Evolutionary conservation across 2,113 vertebrate genomes (phyloP).

Genomic region (Lathamus discolor): DNA sequence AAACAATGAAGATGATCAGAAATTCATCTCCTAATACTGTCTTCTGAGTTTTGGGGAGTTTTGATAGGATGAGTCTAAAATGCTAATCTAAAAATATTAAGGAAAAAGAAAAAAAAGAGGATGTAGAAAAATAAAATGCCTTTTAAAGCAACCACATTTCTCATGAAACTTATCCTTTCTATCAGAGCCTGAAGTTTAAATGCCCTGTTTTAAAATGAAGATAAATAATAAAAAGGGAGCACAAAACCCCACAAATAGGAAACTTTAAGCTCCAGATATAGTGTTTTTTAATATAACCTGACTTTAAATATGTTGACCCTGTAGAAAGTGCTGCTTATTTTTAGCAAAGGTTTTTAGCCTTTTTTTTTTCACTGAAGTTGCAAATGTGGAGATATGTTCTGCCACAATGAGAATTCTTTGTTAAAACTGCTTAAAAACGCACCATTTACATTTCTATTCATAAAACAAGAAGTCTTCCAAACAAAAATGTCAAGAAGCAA

Average conservation of each 20-base stretch:
- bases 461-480: not conserved
- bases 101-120: not conserved
- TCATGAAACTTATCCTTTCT: not conserved
- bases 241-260: not conserved
- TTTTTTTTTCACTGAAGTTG: not conserved
- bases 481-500: not conserved
- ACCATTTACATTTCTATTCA: not conserved
- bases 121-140: not conserved
- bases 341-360: not conserved
- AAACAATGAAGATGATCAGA: not conserved
- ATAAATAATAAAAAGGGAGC: not conserved
- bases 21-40: not conserved
- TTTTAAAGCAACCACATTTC: not conserved
- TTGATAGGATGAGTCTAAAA: not conserved
- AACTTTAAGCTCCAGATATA: not conserved
- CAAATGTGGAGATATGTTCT: not conserved
- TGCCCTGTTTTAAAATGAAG: not conserved
- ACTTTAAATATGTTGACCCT: not conserved
- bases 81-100: not conserved
- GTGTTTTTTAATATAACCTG: not conserved
- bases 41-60: not conserved
- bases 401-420: not conserved
- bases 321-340: not conserved
- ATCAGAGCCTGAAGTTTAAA: not conserved
- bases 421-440: not conserved